Evolutionary conservation across 1,140 invertebrate genomes (phyloP), one percentile per base, ranked within the genome.

Genomic region (Philopotamus ludificatus): DNA sequence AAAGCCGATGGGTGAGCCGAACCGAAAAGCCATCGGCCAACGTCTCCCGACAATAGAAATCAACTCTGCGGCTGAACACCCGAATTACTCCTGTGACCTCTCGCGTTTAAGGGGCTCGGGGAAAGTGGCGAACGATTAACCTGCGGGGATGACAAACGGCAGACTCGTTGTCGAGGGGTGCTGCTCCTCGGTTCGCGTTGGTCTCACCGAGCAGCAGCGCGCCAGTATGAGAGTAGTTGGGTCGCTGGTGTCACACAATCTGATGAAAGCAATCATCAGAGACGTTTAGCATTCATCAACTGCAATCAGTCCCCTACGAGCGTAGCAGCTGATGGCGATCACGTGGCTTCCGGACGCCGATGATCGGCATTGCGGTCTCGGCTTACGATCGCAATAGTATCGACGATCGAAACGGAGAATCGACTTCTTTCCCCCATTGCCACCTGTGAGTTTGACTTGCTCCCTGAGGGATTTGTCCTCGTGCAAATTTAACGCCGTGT

Each of bases 251-350:
- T 49, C 45, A 49, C 45, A 49, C 45, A 49, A 39, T 21, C 45
- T n/a, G n/a, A 21, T 18, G 45, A 49, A 21, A 16, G 12, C 45
- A 20, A 49, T 49, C 23, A 49, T 49, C 45, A 9, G 18, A 49
- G 18, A 10, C 18, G 12, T 21, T 21, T 21, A 49, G 23, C 23
- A 49, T 21, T 49, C 50, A 53, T 53, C 23, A 53, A 53, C 21
- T 53, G 50, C 50, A 53, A 53, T 53, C 50, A 53, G 50, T 53
- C 50, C 50, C 50, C 50, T 22, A 25, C 9, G 50, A 25, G 23
- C 28, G 50, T 22, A n/a, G 44, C 7, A 21, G 50, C 3, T 22
- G 50, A 53, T 53, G 50, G 28, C n/a, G n/a, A n/a, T n/a, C n/a
- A n/a, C n/a, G n/a, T n/a, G n/a, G n/a, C n/a, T n/a, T n/a, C n/a